phyloP scores from a whole-genome alignment of 2,113 vertebrate species.

The Eclectus roratus region DNA sequence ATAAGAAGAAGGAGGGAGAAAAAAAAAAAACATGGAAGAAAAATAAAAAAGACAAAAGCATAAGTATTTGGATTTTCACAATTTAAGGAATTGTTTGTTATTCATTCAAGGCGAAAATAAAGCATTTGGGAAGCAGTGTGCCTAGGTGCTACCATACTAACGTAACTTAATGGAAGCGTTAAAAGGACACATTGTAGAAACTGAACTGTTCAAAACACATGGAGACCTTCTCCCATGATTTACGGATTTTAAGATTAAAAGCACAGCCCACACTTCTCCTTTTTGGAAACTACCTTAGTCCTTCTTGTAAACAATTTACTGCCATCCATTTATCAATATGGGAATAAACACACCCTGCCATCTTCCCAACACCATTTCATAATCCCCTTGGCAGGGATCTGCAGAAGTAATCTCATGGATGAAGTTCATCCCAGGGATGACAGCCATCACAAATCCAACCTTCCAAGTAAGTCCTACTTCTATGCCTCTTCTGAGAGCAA shows the following conservation, averaged over 20 bases:
- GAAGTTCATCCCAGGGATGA: neutral
- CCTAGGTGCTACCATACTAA: neutral
- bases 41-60: neutral
- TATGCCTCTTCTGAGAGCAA: neutral
- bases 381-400: neutral
- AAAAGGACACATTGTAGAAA: neutral
- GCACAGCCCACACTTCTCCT: neutral
- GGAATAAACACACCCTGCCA: neutral
- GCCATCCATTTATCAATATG: neutral
- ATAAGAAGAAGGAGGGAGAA: neutral
- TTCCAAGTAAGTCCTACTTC: neutral
- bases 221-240: neutral
- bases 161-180: neutral
- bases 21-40: rapidly evolving
- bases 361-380: neutral
- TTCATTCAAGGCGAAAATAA: neutral
- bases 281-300: neutral
- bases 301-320: neutral
- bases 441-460: neutral
- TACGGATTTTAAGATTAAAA: neutral
- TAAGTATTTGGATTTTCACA: neutral
- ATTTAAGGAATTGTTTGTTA: neutral
- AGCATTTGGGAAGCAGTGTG: neutral
- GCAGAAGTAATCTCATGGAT: neutral
- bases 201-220: neutral